Evolutionary conservation across 2,113 vertebrate species (phyloP), one percentile per base, ranked within the genome.

Genomic region (Heterotilapia buettikoferi): DNA sequence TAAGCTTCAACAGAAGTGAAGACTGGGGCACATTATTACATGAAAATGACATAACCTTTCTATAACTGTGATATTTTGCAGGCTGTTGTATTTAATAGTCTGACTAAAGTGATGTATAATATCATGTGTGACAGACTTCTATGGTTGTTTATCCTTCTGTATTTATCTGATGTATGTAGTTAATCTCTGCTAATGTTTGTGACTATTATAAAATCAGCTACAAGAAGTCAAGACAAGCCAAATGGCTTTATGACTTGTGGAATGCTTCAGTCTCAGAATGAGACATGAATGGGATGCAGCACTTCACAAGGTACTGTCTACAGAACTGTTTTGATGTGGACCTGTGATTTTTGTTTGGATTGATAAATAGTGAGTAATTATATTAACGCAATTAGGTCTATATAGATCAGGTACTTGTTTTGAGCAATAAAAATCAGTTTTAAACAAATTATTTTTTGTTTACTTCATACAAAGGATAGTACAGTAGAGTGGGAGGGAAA

Each of bases 401-500:
- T 19, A 76, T 50, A 47, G 16, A 50, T 12, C 5, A 76, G 24
- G 43, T 29, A 50, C 24, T 76, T 31, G 6, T 26, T 50, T 76
- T 50, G 4, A 50, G 6, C 43, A 71, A 43, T 24, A 16, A 38
- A 68, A 68, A 38, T 21, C 11, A 0, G 21, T 7, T 68, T 68
- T 68, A 68, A 68, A 68, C 19, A 68, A 66, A 3, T 38, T 12
- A 0, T 40, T 63, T 63, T 36, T 66, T 71, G 45, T 2, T 43
- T 6, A 6, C 38, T 43, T 71, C 38, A 71, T 71, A 24, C 3
- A 71, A 71, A 68, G 4, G 19, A 1, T 68, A 68, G 3, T 40
- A 68, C 36, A 71, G 7, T 43, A 24, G 36, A 40, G 12, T 71
- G 36, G 66, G 66, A 24, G 36, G 2, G 29, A 1, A 0, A 0